These are phyloP conservation scores for Empidonax alnorum DNA, from an alignment of 2,113 vertebrate genomes.

Conservation along the genomic window DNA sequence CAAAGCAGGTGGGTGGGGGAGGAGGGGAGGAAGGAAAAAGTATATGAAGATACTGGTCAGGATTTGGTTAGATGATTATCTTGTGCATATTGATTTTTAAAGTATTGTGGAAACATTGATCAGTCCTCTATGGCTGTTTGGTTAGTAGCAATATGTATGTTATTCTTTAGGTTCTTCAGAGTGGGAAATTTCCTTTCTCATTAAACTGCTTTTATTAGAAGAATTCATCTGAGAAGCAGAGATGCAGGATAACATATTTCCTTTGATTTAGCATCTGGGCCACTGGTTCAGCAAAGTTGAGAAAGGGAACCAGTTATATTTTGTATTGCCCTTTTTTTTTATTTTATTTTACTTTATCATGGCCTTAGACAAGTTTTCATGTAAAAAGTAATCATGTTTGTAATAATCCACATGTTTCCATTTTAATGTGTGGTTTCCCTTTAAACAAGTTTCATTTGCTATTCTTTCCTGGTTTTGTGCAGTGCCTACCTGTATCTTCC, in stretches of 20 bases:
- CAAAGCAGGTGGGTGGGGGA: not conserved
- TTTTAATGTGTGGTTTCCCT: not conserved
- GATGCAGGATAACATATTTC: not conserved
- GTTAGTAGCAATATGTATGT: not conserved
- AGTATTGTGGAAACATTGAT: not conserved
- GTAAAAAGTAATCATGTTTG: not conserved
- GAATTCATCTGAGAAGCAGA: not conserved
- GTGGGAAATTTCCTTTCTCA: not conserved
- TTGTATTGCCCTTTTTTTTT: not conserved
- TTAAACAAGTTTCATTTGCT: not conserved
- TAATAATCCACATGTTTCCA: not conserved
- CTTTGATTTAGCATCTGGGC: not conserved
- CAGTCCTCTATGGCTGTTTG: not conserved
- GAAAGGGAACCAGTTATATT: not conserved
- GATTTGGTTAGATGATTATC: not conserved
- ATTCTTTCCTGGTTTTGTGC: not conserved
- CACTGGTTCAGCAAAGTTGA: not conserved
- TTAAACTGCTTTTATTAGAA: not conserved
- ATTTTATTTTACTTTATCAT: not conserved
- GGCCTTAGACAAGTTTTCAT: not conserved
- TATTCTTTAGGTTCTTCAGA: not conserved
- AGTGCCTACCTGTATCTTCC: not conserved
- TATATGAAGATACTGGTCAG: rapidly evolving
- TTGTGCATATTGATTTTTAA: not conserved
- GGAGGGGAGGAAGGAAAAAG: not conserved